These are phyloP conservation scores for Blera fallax DNA, from an alignment of 2,888 invertebrate genomes.

Conservation along the genomic window DNA sequence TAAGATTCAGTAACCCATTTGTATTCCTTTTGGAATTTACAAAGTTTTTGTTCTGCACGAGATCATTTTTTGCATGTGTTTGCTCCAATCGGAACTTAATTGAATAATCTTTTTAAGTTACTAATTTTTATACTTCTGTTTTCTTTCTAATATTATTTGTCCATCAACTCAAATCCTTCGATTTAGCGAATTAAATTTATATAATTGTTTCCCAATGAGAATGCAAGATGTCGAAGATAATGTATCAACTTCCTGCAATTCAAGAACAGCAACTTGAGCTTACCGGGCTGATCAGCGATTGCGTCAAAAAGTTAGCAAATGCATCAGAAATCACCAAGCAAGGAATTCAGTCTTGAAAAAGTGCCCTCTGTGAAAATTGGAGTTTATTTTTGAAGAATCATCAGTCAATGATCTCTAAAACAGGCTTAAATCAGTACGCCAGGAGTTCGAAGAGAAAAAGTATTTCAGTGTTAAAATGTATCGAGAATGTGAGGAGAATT, in stretches of 20 bases:
- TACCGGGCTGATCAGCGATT: background rate
- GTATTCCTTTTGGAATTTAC: too few species aligned
- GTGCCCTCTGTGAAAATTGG: background rate
- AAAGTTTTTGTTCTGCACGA: too few species aligned
- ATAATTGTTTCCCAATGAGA: background rate
- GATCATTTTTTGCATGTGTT: too few species aligned
- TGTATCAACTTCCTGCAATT: background rate
- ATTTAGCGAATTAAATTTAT: background rate
- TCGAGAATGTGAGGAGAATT: background rate
- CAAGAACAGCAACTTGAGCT: background rate
- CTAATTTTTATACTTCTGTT: too few species aligned
- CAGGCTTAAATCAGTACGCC: background rate
- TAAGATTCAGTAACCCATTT: too few species aligned
- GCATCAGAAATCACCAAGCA: background rate
- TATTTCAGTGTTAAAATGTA: background rate
- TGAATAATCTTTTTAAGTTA: too few species aligned
- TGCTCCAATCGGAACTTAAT: too few species aligned
- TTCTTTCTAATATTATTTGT: background rate
- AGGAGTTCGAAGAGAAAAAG: background rate
- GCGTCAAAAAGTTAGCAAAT: background rate
- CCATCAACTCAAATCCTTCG: background rate
- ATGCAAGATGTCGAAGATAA: background rate
- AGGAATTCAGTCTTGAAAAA: background rate
- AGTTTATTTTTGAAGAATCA: background rate
- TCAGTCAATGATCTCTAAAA: background rate